These are phyloP conservation scores for Neelides folsomi DNA, from an alignment of 2,888 invertebrate genomes.

Conservation along the genomic window DNA sequence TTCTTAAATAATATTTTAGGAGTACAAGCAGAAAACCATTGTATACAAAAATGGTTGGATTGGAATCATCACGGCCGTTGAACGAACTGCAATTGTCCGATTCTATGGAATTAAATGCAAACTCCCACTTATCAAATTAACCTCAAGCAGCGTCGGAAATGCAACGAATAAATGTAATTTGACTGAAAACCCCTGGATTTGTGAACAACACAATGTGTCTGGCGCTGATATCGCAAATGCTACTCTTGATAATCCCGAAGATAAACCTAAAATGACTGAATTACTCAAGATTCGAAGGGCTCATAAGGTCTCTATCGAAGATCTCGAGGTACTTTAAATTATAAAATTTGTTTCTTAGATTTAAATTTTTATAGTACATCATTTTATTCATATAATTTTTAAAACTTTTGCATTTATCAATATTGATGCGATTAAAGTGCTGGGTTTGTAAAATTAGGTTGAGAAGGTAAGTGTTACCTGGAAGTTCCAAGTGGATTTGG, in stretches of 20 bases:
- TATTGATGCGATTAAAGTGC: too few relatives aligned
- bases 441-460: background rate
- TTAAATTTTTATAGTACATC: too few relatives aligned
- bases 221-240: background rate
- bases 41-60: conserved; percentile 4
- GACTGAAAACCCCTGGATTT: conserved; percentile 6
- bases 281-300: too few relatives aligned
- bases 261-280: background rate
- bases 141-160: too few relatives aligned
- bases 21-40: conserved; percentile 6
- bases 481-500: conserved; percentile 2
- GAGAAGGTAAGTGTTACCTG: background rate
- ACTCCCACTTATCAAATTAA: background rate
- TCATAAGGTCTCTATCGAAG: background rate
- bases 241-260: background rate
- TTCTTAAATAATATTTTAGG: background rate
- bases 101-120: background rate
- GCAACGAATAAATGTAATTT: too few relatives aligned
- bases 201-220: background rate
- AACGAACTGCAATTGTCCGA: conserved; percentile 1
- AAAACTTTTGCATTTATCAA: too few relatives aligned
- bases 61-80: conserved; percentile 1
- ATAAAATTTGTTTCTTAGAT: too few relatives aligned
- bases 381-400: too few relatives aligned
- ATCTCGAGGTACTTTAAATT: background rate